Percentiles rank a stretch among this genome's conserved stretches.
phyloP scores from a whole-genome alignment of 2,888 invertebrate genomes.

The Opisthograptis luteolata region DNA sequence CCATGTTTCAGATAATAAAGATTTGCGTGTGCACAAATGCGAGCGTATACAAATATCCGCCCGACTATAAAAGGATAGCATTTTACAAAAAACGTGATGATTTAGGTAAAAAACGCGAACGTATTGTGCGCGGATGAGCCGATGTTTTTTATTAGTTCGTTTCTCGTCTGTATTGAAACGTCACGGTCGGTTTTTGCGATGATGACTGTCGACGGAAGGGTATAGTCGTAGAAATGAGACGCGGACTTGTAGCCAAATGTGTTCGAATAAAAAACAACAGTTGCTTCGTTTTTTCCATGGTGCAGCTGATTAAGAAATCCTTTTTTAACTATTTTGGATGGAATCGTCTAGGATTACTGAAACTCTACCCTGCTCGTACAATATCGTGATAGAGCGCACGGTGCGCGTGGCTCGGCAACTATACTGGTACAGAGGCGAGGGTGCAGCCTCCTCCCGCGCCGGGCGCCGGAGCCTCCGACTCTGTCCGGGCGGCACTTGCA shows the following conservation, averaged over 20 bases:
- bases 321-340: constrained; percentile 28
- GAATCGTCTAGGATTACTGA: constrained; percentile 45
- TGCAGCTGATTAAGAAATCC: constrained; percentile 35
- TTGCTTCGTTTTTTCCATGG: constrained; percentile 57
- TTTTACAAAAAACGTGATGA: constrained; percentile 30
- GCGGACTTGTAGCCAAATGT: constrained; percentile 38
- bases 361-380: no score
- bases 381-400: no score
- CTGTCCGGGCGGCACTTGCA: no score
- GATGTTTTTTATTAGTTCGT: constrained; percentile 23
- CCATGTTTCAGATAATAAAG: constrained; percentile 47
- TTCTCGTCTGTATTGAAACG: constrained; percentile 57
- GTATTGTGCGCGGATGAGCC: constrained; percentile 26
- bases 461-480: no score
- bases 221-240: constrained; percentile 49
- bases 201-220: constrained; percentile 49
- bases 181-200: constrained; percentile 50
- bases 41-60: constrained; percentile 51
- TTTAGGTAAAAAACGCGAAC: constrained; percentile 31
- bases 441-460: no score
- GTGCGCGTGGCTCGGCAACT: no score
- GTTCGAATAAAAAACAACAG: constrained; percentile 48
- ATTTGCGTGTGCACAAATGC: constrained; percentile 48
- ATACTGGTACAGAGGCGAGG: no score
- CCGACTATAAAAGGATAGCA: constrained; percentile 39